Percentiles rank a stretch among this genome's conserved stretches.
Evolutionary conservation across 2,113 vertebrate species (phyloP).

Genomic region (Scomber scombrus): DNA sequence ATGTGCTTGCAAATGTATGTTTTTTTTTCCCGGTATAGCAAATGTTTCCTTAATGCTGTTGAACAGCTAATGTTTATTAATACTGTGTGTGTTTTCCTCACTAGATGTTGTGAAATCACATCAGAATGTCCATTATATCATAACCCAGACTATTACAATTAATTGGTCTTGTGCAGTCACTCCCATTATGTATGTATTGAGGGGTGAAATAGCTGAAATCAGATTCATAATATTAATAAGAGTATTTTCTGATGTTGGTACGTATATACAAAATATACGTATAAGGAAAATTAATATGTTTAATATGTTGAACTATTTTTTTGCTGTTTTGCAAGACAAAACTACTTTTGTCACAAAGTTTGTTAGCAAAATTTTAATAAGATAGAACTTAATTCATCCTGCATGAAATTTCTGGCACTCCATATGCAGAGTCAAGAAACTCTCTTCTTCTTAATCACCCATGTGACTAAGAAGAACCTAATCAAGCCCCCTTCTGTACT

Average conservation of each 20-base stretch:
- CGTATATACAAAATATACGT: not conserved
- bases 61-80: conserved; percentile 4
- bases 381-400: too few species aligned
- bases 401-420: too few species aligned
- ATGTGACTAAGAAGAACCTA: conserved; percentile 55
- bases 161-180: not conserved
- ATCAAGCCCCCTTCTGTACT: conserved; percentile 60
- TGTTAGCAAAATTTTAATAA: not conserved
- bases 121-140: conserved; percentile 13
- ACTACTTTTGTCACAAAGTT: not conserved
- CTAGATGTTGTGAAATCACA: not conserved
- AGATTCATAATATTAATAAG: not conserved
- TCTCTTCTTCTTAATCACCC: conserved; percentile 73
- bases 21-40: conserved; percentile 8
- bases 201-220: not conserved
- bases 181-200: not conserved
- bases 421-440: too few species aligned
- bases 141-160: not conserved
- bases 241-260: not conserved
- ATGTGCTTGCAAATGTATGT: conserved; percentile 55
- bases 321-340: too few species aligned
- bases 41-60: conserved; percentile 32
- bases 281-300: not conserved
- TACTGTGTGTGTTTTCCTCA: conserved; percentile 2
- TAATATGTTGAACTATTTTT: too few species aligned